A percentile compares a stretch with the other conserved stretches of the same genome.
phyloP scores from a whole-genome alignment of 2,797 vertebrate species.

The Synaphobranchus kaupii region DNA sequence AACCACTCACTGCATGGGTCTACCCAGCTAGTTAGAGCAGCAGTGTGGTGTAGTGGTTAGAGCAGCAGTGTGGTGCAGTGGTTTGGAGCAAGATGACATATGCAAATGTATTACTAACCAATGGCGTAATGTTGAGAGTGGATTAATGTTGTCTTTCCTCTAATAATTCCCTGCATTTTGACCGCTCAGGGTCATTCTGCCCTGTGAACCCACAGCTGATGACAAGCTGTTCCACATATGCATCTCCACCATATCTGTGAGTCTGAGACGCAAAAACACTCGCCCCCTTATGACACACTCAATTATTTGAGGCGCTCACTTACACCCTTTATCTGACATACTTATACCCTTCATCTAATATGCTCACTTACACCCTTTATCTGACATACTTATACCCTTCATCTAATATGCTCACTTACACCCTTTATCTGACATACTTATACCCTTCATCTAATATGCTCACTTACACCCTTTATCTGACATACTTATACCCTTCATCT shows the following conservation, averaged over 20 bases:
- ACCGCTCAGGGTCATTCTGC: conserved; percentile 64
- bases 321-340: background rate
- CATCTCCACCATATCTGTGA: conserved; percentile 87
- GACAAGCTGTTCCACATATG: conserved; percentile 81
- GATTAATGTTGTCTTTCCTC: conserved; percentile 28
- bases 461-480: background rate
- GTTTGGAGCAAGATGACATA: background rate
- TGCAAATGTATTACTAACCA: conserved; percentile 28
- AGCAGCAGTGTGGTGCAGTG: background rate
- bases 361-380: too few species aligned
- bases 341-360: too few species aligned
- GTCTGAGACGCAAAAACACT: conserved; percentile 54
- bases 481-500: background rate
- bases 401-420: too few species aligned
- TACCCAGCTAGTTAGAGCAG: too few species aligned
- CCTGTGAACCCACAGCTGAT: conserved; percentile 79
- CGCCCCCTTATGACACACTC: background rate
- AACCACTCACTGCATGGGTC: background rate
- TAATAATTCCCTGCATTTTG: background rate
- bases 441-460: too few species aligned
- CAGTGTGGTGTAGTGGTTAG: background rate
- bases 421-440: too few species aligned
- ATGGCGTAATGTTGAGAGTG: conserved; percentile 56
- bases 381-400: too few species aligned
- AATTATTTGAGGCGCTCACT: background rate